Evolutionary conservation across 2,888 invertebrate species (phyloP), one percentile per base, ranked within the genome.

Genomic region (Dryococelus australis): DNA sequence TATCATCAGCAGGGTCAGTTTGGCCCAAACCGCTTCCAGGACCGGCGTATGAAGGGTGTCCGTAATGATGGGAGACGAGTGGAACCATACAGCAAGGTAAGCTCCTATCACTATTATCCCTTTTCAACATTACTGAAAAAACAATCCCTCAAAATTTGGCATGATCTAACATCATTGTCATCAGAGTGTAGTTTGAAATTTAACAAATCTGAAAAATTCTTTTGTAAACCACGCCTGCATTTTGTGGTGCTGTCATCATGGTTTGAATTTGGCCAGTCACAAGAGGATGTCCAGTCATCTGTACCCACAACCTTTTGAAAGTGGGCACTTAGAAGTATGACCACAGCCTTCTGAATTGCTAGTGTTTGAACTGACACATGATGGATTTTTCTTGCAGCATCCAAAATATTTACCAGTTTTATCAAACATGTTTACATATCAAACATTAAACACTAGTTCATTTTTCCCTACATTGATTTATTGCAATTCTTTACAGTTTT

Each of bases 61-160:
- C 65, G 65, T 65, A 65, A 65, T n/a, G 89, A 88, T 24, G 43
- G 81, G 24, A 85, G 87, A 28, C 80, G 89, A 81, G 4, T 47
- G 78, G 88, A 87, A 47, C 88, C 87, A 12, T 88, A 88, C 47
- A 87, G 43, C 51, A 88, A 87, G 88, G 88, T 88, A 88, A 47
- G 43, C 53, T 78, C 35, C 47, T 16, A 16, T 47, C 47, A 10
- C 12, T 47, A 47, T 13, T 47, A 47, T 13, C 47, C 47, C 16
- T 65, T 24, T n/a, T 65, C 65, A 65, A 51, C 20, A 8, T 0
- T 65, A 24, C n/a, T 65, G 65, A 24, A 13, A 35, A 47, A 65
- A 65, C 65, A 24, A 35, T 20, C 65, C 65, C 65, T 65, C 65
- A 24, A 3, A n/a, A 65, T 9, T 65, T 65, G n/a, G 8, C 65